Evolutionary conservation across 2,888 invertebrate genomes (phyloP).

Genomic region (Torymus texanus): DNA sequence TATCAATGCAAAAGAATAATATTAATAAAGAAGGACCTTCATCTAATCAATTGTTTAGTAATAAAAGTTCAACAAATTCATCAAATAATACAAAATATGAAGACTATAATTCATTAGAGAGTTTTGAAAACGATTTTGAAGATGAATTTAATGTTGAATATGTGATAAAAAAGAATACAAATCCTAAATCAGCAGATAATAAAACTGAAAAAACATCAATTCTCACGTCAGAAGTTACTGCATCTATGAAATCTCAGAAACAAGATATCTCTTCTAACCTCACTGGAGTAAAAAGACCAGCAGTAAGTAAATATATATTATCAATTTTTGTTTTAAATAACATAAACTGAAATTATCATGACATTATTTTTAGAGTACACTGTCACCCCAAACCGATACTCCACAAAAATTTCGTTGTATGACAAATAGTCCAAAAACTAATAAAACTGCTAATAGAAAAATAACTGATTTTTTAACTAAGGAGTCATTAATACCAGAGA

Average conservation of each 20-base stretch:
- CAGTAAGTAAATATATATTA: no score
- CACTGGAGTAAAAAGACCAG: no score
- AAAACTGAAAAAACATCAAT: no score
- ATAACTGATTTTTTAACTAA: slow-evolving; percentile 61
- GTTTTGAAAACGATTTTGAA: slow-evolving; percentile 11
- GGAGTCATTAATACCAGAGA: slow-evolving; percentile 20
- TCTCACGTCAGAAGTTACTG: no score
- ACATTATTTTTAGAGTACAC: slow-evolving; percentile 52
- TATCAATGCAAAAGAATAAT: slow-evolving; percentile 12
- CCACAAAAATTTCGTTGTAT: slow-evolving; percentile 60
- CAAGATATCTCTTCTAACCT: no score
- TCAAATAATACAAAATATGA: slow-evolving; percentile 16
- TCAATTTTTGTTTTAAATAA: no score
- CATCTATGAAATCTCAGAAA: no score
- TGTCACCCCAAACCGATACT: slow-evolving; percentile 55
- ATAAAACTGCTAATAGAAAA: slow-evolving; percentile 51
- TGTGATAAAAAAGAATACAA: slow-evolving; percentile 15
- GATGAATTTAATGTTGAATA: slow-evolving; percentile 44
- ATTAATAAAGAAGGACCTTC: background rate
- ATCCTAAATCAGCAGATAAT: background rate
- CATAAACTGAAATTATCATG: background rate
- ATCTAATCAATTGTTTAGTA: background rate
- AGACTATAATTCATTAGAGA: slow-evolving; percentile 5
- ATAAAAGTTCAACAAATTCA: slow-evolving; percentile 3
- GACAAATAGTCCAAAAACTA: slow-evolving; percentile 51